Percentiles rank a stretch among this genome's conserved stretches.
phyloP scores from a whole-genome alignment of 2,797 vertebrate genomes.

The Hydrophis major region DNA sequence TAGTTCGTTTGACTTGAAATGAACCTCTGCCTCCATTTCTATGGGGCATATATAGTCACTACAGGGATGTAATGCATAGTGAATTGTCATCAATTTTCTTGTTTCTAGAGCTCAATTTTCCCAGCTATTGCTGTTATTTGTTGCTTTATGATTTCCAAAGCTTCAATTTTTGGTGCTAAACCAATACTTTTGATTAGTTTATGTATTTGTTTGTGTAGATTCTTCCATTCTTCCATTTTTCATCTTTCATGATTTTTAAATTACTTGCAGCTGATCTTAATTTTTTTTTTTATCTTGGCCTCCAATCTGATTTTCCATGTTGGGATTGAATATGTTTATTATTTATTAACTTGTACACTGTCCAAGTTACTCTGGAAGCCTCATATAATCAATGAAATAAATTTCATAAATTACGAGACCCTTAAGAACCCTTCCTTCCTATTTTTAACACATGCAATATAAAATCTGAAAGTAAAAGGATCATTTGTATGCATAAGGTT shows the following conservation, averaged over 20 bases:
- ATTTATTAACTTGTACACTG: background rate
- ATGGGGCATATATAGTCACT: background rate
- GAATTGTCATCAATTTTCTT: background rate
- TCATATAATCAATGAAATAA: background rate
- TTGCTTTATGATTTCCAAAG: background rate
- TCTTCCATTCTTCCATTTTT: background rate
- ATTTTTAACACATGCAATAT: background rate
- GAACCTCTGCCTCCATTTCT: background rate
- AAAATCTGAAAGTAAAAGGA: background rate
- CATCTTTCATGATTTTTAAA: background rate
- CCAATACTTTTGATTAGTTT: background rate
- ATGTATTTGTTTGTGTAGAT: background rate
- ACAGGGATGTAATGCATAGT: background rate
- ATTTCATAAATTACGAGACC: background rate
- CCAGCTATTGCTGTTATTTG: background rate
- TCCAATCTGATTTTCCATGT: background rate
- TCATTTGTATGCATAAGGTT: background rate
- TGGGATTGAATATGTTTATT: background rate
- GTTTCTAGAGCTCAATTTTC: background rate
- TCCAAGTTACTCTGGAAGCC: background rate
- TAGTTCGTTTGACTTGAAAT: background rate
- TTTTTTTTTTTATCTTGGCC: background rate
- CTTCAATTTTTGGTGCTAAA: background rate
- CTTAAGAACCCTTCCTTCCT: background rate
- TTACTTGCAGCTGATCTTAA: background rate